Conservation (phyloP, 2,888 invertebrate species). For the Melolontha melolontha region DNA sequence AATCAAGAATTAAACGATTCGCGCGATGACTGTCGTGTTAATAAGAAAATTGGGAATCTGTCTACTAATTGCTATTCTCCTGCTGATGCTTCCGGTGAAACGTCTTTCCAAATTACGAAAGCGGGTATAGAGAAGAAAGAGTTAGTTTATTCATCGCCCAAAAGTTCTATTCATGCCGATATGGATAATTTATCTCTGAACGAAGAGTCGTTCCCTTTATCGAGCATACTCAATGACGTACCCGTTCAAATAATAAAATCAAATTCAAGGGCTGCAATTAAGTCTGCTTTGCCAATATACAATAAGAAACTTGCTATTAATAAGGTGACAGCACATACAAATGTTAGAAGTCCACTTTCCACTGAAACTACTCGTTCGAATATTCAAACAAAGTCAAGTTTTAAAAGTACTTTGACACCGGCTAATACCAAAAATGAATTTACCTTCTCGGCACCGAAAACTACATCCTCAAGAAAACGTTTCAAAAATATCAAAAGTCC, state of each 20-base stretch:
- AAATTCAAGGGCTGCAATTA: no score
- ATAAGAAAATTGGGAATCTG: neutral
- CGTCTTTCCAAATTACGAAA: no score
- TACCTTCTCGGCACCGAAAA: neutral
- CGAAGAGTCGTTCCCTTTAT: no score
- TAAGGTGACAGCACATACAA: conserved; percentile 2
- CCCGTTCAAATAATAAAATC: no score
- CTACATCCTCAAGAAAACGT: conserved; percentile 9
- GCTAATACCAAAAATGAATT: neutral
- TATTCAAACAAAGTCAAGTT: neutral
- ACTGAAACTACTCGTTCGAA: neutral
- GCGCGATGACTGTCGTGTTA: neutral
- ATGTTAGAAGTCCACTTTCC: neutral
- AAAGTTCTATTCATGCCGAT: no score
- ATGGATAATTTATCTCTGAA: no score
- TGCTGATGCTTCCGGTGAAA: no score
- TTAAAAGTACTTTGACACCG: conserved; percentile 18
- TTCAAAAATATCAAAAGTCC: conserved; percentile 37
- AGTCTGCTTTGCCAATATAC: no score
- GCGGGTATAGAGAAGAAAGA: no score
- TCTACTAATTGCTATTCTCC: no score
- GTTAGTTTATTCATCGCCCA: no score
- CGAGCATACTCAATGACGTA: no score
- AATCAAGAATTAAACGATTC: conserved; percentile 36
- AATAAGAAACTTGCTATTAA: neutral